Percentiles rank a stretch among this genome's conserved stretches.
Conservation (phyloP, 2,888 invertebrate genomes). For the Sarcophaga caerulescens region DNA sequence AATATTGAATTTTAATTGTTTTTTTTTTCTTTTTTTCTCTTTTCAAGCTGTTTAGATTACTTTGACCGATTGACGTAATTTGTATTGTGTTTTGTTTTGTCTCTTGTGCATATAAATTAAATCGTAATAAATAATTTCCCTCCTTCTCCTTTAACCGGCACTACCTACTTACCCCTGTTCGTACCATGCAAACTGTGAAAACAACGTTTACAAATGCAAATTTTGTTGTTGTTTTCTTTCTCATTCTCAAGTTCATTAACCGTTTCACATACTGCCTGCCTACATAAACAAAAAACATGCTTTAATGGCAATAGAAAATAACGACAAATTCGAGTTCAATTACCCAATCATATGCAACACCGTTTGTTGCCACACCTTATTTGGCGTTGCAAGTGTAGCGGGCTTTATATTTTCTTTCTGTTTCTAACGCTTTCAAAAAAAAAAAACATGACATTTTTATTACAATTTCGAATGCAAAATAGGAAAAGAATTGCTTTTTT, state of each 20-base stretch:
- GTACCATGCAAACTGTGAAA: no score
- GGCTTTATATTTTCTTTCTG: neutral
- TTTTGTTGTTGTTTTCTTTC: neutral
- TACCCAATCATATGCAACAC: conserved; percentile 18
- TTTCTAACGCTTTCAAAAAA: neutral
- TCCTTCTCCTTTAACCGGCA: neutral
- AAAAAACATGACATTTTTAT: neutral
- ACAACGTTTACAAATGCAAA: neutral
- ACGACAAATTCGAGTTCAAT: conserved; percentile 20
- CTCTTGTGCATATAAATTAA: conserved; percentile 17
- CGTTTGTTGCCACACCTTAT: conserved; percentile 34
- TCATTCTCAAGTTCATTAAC: conserved; percentile 45
- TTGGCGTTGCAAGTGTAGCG: neutral
- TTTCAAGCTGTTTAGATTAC: neutral
- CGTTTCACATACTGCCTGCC: conserved; percentile 25
- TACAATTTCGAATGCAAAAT: neutral
- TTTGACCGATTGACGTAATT: conserved; percentile 27
- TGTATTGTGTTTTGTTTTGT: neutral
- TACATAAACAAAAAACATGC: neutral
- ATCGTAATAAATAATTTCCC: neutral
- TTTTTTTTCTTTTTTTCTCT: neutral
- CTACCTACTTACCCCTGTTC: no score
- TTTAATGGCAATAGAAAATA: conserved; percentile 8
- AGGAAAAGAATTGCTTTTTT: neutral
- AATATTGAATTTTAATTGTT: neutral